phyloP scores from a whole-genome alignment of 2,888 invertebrate genomes.

The Hirtodrosophila trivittata region DNA sequence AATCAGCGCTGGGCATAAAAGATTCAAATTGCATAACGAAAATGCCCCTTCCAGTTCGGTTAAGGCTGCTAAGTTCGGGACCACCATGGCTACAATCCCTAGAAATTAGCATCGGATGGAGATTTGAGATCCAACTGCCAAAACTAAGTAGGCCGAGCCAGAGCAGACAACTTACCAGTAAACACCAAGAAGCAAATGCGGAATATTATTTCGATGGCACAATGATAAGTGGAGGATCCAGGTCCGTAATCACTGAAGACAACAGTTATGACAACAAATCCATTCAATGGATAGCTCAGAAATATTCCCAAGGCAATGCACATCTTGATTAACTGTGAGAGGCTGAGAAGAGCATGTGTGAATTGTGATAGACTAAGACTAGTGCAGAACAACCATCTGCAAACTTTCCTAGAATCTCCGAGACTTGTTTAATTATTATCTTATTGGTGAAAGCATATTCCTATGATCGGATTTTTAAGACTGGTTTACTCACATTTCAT shows the following conservation, averaged over 20 bases:
- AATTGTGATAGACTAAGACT: neutral
- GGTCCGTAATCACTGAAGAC: conserved; percentile 87
- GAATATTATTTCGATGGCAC: conserved; percentile 28
- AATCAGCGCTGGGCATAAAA: conserved; percentile 63
- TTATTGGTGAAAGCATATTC: neutral
- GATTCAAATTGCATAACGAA: conserved; percentile 57
- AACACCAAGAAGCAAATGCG: conserved; percentile 46
- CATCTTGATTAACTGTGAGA: conserved; percentile 90
- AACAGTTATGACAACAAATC: conserved; percentile 97
- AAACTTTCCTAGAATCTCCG: too few relatives aligned
- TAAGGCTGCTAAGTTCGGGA: conserved; percentile 61
- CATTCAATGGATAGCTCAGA: conserved; percentile 96
- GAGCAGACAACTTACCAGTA: conserved; percentile 45
- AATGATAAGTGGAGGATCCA: neutral
- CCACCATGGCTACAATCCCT: conserved; percentile 56
- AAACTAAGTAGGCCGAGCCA: too few relatives aligned
- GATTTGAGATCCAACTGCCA: too few relatives aligned
- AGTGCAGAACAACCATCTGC: too few relatives aligned
- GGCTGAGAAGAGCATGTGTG: conserved; percentile 82
- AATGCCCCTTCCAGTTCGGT: conserved; percentile 65
- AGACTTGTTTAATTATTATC: too few relatives aligned
- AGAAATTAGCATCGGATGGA: neutral
- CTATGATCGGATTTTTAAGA: too few relatives aligned
- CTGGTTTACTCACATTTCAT: conserved; percentile 86
- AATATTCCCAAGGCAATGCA: conserved; percentile 94